Conservation (phyloP, 2,113 vertebrate genomes). For the Cryptotis parvus region DNA sequence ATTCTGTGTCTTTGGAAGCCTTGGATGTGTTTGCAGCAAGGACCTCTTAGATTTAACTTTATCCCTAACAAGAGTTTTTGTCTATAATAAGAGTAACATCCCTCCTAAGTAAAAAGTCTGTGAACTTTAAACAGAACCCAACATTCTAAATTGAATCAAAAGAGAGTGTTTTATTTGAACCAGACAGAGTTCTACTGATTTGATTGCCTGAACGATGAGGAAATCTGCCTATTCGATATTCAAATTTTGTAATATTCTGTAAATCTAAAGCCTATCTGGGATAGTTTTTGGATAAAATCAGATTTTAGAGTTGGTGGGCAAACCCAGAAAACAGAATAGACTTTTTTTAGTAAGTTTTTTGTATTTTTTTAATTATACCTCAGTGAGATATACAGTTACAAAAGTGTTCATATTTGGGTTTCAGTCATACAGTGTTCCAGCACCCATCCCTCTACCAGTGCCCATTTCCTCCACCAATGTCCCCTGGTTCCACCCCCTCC, state of each 20-base stretch:
- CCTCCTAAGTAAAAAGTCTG: neutral
- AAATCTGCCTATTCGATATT: conserved; percentile 40
- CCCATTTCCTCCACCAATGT: too few species aligned
- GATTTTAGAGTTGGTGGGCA: neutral
- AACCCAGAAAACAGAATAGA: neutral
- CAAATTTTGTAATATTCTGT: conserved; percentile 49
- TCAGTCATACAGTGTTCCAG: too few species aligned
- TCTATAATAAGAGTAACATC: conserved; percentile 1
- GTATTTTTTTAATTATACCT: too few species aligned
- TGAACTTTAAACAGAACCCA: conserved; percentile 12
- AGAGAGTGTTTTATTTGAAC: neutral
- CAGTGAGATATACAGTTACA: too few species aligned
- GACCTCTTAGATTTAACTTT: conserved; percentile 6
- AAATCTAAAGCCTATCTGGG: conserved; percentile 18
- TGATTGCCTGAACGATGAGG: conserved; percentile 49
- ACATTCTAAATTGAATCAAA: neutral
- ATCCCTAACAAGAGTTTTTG: neutral
- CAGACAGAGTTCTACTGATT: neutral
- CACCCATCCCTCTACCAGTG: too few species aligned
- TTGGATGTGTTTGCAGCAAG: neutral
- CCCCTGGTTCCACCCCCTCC: too few species aligned
- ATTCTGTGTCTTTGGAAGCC: conserved; percentile 28
- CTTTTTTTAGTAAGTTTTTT: neutral
- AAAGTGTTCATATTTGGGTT: too few species aligned
- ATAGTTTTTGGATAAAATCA: neutral